A percentile compares a stretch with the other conserved stretches of the same genome.
Conservation (phyloP, 2,888 invertebrate genomes). For the Sinhomidia bicolor region DNA sequence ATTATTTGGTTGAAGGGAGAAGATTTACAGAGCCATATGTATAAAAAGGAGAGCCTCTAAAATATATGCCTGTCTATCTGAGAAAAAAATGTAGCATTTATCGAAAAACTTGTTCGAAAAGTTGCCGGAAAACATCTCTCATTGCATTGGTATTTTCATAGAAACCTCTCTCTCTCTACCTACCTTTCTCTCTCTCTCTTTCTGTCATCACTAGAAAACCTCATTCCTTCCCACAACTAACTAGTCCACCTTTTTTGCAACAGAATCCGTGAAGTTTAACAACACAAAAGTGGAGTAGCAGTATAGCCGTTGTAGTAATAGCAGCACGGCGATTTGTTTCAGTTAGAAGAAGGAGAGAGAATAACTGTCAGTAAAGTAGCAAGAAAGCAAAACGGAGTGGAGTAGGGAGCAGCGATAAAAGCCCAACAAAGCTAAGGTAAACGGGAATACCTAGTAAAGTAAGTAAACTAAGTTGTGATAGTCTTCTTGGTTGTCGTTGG, state of each 20-base stretch:
- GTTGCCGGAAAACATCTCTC: conserved; percentile 23
- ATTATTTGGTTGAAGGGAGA: neutral
- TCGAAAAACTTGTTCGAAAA: conserved; percentile 32
- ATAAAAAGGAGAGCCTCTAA: neutral
- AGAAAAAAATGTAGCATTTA: neutral
- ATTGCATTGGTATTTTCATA: neutral
- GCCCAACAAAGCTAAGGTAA: conserved; percentile 36
- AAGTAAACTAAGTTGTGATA: neutral
- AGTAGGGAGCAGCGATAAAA: conserved; percentile 2
- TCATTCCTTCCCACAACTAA: neutral
- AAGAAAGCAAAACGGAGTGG: neutral
- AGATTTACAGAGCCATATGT: neutral
- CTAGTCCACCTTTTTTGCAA: neutral
- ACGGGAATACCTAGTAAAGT: neutral
- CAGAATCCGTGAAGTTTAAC: neutral
- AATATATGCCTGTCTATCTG: neutral
- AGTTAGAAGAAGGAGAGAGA: neutral
- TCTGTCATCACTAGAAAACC: conserved; percentile 18
- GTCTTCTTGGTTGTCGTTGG: neutral
- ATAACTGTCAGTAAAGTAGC: neutral
- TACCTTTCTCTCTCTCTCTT: neutral
- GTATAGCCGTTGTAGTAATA: no score
- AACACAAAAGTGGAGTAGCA: no score
- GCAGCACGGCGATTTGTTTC: conserved; percentile 18
- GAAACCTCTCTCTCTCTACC: neutral